Conservation (phyloP, 2,888 invertebrate species). For the Megaustenia siamemsis region DNA sequence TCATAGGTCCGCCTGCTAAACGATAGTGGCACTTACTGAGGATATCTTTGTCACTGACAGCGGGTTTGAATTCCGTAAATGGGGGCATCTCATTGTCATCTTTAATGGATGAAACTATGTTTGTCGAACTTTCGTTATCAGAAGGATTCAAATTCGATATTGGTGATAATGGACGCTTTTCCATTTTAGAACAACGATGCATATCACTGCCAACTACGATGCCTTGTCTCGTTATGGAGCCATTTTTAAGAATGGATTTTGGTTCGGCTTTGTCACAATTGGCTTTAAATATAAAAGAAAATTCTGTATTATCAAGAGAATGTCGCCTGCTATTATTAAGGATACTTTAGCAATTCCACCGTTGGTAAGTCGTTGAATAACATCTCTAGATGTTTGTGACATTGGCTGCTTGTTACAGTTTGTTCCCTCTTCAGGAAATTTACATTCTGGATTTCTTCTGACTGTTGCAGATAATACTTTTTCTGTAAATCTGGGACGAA, state of each 20-base stretch:
- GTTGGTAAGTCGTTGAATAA: slow-evolving; percentile 16
- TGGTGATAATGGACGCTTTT: background rate
- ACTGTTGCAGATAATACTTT: background rate
- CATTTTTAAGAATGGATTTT: slow-evolving; percentile 32
- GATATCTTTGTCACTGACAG: slow-evolving; percentile 9
- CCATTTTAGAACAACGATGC: background rate
- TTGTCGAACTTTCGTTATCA: background rate
- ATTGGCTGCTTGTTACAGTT: background rate
- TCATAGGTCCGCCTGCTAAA: background rate
- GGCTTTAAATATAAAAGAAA: no score
- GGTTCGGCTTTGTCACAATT: background rate
- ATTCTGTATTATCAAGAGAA: background rate
- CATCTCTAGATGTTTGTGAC: background rate
- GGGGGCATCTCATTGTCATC: background rate
- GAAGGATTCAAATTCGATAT: background rate
- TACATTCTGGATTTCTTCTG: background rate
- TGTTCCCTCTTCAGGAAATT: background rate
- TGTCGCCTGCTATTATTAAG: background rate
- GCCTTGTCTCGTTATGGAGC: background rate
- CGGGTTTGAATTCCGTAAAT: background rate
- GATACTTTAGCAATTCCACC: background rate
- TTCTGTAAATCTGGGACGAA: background rate
- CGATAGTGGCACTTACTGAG: slow-evolving; percentile 33
- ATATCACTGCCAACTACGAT: background rate
- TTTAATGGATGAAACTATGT: background rate